These are phyloP conservation scores for Caenorhabditis remanei DNA, from an alignment of 1,140 invertebrate species.

Conservation along the genomic window DNA sequence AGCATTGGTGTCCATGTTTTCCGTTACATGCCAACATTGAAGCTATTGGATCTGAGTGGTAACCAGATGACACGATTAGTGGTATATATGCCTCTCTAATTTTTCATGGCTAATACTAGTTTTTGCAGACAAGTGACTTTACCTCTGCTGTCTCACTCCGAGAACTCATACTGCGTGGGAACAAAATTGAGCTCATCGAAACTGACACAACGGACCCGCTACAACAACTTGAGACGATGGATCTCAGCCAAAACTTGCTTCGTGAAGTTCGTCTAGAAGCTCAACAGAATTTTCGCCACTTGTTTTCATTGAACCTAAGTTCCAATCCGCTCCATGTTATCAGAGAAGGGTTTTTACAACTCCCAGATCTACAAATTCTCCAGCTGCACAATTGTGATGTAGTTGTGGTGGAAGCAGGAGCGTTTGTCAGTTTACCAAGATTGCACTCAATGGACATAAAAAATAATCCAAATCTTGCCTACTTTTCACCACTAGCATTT, in stretches of 20 bases:
- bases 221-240: constrained; percentile 11
- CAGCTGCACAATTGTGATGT: constrained; percentile 8
- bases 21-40: constrained; percentile 36
- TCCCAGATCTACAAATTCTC: constrained; percentile 19
- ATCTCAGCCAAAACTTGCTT: not conserved
- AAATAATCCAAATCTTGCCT: constrained; percentile 7
- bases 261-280: constrained; percentile 23
- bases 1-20: constrained; percentile 35
- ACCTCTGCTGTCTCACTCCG: constrained; percentile 6
- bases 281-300: constrained; percentile 28
- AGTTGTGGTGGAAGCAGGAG: constrained; percentile 12
- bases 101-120: not conserved
- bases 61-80: constrained; percentile 35
- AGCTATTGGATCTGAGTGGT: constrained; percentile 10
- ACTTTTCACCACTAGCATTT: constrained; percentile 28
- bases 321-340: not conserved
- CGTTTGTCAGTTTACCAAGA: not conserved
- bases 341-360: constrained; percentile 8
- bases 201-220: constrained; percentile 19
- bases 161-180: not conserved
- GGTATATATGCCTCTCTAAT: not conserved
- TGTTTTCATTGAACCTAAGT: constrained; percentile 30
- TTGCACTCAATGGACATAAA: constrained; percentile 19
- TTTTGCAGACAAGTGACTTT: constrained; percentile 42
- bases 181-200: constrained; percentile 24